phyloP scores from a whole-genome alignment of 2,888 invertebrate species.

The Theristus sp. region DNA sequence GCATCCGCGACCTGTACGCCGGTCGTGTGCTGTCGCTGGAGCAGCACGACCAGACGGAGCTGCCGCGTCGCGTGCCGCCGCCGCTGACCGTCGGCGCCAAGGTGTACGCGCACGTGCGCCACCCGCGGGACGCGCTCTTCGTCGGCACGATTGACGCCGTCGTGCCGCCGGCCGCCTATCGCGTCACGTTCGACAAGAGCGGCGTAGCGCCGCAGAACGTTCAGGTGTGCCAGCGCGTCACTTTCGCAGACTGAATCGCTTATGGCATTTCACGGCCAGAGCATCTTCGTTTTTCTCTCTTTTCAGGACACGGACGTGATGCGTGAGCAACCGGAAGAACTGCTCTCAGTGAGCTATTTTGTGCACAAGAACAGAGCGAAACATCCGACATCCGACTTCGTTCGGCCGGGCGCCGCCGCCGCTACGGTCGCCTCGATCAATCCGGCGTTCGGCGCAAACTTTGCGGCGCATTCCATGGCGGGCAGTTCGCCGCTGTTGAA shows the following conservation, averaged over 20 bases:
- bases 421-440: background rate
- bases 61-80: slow-evolving; percentile 17
- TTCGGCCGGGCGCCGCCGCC: background rate
- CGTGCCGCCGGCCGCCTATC: slow-evolving; percentile 19
- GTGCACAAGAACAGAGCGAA: slow-evolving; percentile 21
- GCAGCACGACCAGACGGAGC: slow-evolving; percentile 11
- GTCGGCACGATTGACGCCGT: slow-evolving; percentile 26
- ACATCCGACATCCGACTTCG: background rate
- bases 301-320: slow-evolving; percentile 14
- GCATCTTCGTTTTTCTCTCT: too few relatives aligned
- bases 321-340: slow-evolving; percentile 15
- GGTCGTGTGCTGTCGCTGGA: slow-evolving; percentile 9
- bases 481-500: too few relatives aligned
- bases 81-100: slow-evolving; percentile 19
- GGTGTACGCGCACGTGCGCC: slow-evolving; percentile 16
- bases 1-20: slow-evolving; percentile 66
- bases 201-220: slow-evolving; percentile 13
- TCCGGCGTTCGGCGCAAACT: too few relatives aligned
- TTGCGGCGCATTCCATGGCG: too few relatives aligned
- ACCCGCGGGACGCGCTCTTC: slow-evolving; percentile 23
- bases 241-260: too few relatives aligned
- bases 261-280: too few relatives aligned
- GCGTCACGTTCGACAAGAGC: slow-evolving; percentile 26
- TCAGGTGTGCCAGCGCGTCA: too few relatives aligned
- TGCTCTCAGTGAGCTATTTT: slow-evolving; percentile 22